Conservation (phyloP, 2,888 invertebrate species). For the Zhuqinia jingwanae region DNA sequence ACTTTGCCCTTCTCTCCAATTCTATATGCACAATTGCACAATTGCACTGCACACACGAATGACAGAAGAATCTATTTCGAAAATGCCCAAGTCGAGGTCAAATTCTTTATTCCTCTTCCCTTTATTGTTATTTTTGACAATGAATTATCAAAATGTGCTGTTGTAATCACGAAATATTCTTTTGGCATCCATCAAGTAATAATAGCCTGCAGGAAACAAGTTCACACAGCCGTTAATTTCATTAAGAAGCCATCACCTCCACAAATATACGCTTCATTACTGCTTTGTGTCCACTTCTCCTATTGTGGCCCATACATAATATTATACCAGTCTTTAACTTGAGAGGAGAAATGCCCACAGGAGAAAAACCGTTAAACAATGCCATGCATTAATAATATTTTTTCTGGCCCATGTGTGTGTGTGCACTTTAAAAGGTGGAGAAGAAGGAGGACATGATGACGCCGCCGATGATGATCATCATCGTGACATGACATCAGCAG, state of each 20-base stretch:
- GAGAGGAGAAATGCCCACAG: conserved; percentile 6
- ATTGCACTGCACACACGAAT: not conserved
- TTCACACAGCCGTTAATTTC: conserved; percentile 17
- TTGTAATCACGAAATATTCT: not conserved
- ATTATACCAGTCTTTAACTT: not conserved
- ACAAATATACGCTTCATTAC: not conserved
- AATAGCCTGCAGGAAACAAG: not conserved
- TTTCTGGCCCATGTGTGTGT: conserved; percentile 7
- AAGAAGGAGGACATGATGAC: not conserved
- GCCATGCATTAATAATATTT: conserved; percentile 3
- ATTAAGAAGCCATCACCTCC: conserved; percentile 19
- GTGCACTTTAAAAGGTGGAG: conserved; percentile 4
- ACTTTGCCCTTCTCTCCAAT: not conserved
- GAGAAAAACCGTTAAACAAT: conserved; percentile 43
- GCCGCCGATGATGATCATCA: not conserved
- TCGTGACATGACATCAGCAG: conserved; percentile 25
- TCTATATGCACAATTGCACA: too few species aligned
- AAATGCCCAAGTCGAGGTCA: conserved; percentile 46
- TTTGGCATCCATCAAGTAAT: not conserved
- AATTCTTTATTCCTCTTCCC: not conserved
- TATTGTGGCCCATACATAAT: too few species aligned
- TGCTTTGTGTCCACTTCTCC: too few species aligned
- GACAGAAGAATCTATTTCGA: conserved; percentile 15
- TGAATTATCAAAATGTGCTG: not conserved
- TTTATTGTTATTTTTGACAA: conserved; percentile 31